Percentiles rank a stretch among this genome's conserved stretches.
Conservation (phyloP, 2,888 invertebrate species). For the Laspeyria flexula region DNA sequence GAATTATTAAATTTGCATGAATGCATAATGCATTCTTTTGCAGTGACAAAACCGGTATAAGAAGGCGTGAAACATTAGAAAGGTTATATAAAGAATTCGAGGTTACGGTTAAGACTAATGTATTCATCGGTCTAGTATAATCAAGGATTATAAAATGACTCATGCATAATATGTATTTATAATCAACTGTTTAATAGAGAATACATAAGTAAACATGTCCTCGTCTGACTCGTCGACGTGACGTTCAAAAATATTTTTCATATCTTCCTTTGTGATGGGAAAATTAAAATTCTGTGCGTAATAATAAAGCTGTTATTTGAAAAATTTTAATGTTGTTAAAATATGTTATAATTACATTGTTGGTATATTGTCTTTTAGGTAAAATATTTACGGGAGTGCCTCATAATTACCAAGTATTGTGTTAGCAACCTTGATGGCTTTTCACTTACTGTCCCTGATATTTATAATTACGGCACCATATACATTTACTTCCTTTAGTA, state of each 20-base stretch:
- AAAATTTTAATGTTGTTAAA: background rate
- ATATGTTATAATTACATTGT: background rate
- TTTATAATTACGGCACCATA: too few species aligned
- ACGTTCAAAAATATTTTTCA: background rate
- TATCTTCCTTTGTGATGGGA: background rate
- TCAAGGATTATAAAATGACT: constrained; percentile 44
- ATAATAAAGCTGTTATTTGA: background rate
- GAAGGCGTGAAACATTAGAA: background rate
- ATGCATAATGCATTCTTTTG: too few species aligned
- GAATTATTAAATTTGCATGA: too few species aligned
- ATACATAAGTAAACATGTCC: constrained; percentile 31
- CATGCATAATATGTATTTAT: constrained; percentile 34
- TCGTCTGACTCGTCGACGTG: constrained; percentile 19
- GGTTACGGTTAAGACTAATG: constrained; percentile 12
- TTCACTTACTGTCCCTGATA: background rate
- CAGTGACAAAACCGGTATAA: too few species aligned
- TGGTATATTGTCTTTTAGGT: background rate
- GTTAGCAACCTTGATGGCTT: background rate
- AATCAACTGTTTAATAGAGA: constrained; percentile 25
- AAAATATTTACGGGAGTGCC: background rate
- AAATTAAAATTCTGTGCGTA: background rate
- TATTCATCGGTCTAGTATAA: background rate
- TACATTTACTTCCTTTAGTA: too few species aligned
- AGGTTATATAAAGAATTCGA: constrained; percentile 16
- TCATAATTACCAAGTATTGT: background rate